Conservation (phyloP, 2,113 vertebrate species). For the Prunella fulvescens region DNA sequence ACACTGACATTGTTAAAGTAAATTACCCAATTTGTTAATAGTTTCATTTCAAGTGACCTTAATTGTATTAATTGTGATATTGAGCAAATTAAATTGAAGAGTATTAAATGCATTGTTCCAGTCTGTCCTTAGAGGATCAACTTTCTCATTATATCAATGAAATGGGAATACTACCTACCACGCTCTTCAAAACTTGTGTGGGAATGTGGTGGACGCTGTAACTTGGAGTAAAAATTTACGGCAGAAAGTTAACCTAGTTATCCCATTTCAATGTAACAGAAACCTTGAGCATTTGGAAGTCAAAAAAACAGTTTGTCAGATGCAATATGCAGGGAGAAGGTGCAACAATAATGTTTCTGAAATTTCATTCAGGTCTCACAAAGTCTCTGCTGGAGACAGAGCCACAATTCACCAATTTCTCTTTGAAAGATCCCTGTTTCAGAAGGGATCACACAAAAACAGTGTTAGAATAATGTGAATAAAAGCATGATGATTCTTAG, state of each 20-base stretch:
- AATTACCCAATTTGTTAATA: slow-evolving; percentile 78
- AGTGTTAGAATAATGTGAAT: background rate
- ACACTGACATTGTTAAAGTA: slow-evolving; percentile 77
- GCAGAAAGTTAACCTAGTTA: background rate
- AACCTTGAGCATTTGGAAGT: background rate
- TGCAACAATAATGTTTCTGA: background rate
- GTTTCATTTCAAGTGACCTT: slow-evolving; percentile 79
- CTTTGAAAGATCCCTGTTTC: background rate
- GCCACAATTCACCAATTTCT: background rate
- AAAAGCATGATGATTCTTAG: background rate
- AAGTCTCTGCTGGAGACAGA: background rate
- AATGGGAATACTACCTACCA: slow-evolving; percentile 57
- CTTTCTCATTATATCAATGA: slow-evolving; percentile 67
- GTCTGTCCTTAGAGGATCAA: slow-evolving; percentile 68
- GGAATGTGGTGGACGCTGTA: background rate
- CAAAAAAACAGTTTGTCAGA: background rate
- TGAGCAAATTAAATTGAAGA: slow-evolving; percentile 75
- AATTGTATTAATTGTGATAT: slow-evolving; percentile 80
- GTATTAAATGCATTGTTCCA: slow-evolving; percentile 76
- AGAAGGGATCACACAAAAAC: background rate
- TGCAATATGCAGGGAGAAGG: background rate
- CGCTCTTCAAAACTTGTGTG: background rate
- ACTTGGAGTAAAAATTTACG: background rate
- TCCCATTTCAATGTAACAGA: background rate
- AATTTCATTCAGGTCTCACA: background rate